Conservation (phyloP, 2,797 vertebrate species). For the Gouania willdenowi region DNA sequence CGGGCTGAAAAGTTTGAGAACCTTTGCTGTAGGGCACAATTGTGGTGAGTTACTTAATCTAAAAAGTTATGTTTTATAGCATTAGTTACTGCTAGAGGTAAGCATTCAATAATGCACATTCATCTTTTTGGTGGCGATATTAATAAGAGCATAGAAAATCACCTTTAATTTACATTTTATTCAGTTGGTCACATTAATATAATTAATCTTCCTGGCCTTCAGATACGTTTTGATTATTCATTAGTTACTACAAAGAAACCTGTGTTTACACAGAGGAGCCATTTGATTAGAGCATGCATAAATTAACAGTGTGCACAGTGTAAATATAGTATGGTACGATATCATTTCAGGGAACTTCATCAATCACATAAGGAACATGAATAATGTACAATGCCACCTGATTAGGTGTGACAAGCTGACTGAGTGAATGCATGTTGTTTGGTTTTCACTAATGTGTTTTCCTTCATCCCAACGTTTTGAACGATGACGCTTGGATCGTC, state of each 20-base stretch:
- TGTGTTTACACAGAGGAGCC: constrained; percentile 11
- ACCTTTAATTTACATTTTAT: not conserved
- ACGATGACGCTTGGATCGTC: not conserved
- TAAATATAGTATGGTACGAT: constrained; percentile 7
- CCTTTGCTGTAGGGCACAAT: too few relatives aligned
- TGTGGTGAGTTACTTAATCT: too few relatives aligned
- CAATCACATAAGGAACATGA: constrained; percentile 23
- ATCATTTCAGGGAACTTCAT: constrained; percentile 15
- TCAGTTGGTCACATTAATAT: not conserved
- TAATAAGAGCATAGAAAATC: too few relatives aligned
- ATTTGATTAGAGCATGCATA: constrained; percentile 13
- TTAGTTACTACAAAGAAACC: constrained; percentile 6
- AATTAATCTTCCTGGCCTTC: not conserved
- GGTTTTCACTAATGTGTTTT: constrained; percentile 20
- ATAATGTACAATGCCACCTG: constrained; percentile 21
- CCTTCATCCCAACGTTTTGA: constrained; percentile 2
- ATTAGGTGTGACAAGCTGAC: constrained; percentile 5
- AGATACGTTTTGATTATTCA: constrained; percentile 6
- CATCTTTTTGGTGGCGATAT: too few relatives aligned
- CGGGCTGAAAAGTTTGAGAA: too few relatives aligned
- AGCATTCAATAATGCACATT: too few relatives aligned
- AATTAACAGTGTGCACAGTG: constrained; percentile 20
- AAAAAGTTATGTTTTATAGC: too few relatives aligned
- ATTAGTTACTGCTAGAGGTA: too few relatives aligned
- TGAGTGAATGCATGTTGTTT: not conserved